Conservation (phyloP, 1,140 invertebrate genomes). For the Penaeus vannamei region DNA sequence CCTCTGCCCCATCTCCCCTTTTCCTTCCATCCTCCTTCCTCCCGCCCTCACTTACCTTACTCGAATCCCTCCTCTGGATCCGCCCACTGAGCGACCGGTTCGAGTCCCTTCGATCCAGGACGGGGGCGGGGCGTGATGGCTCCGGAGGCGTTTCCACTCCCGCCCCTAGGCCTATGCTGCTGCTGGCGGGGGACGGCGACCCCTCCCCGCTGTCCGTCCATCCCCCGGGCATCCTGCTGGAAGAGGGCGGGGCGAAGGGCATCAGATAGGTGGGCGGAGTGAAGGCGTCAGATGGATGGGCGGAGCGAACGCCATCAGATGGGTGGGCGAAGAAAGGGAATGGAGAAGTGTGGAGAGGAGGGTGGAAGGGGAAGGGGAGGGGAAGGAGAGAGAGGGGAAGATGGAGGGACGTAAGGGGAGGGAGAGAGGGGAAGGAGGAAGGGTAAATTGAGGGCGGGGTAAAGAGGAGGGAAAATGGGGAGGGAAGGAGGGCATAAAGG, state of each 20-base stretch:
- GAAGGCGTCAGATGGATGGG: not conserved
- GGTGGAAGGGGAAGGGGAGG: not conserved
- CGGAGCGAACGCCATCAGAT: not conserved
- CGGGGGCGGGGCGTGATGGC: slow-evolving; percentile 46
- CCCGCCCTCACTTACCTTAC: slow-evolving; percentile 34
- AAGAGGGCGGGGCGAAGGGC: not conserved
- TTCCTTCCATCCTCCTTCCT: no score
- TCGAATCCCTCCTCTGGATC: slow-evolving; percentile 47
- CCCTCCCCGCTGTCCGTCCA: slow-evolving; percentile 54
- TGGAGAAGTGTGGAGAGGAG: not conserved
- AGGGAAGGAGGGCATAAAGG: no score
- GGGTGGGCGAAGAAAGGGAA: no score
- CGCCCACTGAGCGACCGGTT: slow-evolving; percentile 50
- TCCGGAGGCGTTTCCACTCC: slow-evolving; percentile 47
- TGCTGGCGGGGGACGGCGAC: slow-evolving; percentile 55
- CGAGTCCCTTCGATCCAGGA: slow-evolving; percentile 59
- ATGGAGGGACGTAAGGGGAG: not conserved
- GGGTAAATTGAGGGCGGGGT: no score
- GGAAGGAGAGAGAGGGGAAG: no score
- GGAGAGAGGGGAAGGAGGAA: no score
- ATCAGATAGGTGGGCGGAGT: not conserved
- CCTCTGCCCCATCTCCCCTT: no score
- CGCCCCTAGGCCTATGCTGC: slow-evolving; percentile 18
- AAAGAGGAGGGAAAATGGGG: no score
- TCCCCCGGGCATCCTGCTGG: slow-evolving; percentile 33